These are phyloP conservation scores for Macroramphosus scolopax DNA, from an alignment of 2,797 vertebrate species.

Conservation along the genomic window DNA sequence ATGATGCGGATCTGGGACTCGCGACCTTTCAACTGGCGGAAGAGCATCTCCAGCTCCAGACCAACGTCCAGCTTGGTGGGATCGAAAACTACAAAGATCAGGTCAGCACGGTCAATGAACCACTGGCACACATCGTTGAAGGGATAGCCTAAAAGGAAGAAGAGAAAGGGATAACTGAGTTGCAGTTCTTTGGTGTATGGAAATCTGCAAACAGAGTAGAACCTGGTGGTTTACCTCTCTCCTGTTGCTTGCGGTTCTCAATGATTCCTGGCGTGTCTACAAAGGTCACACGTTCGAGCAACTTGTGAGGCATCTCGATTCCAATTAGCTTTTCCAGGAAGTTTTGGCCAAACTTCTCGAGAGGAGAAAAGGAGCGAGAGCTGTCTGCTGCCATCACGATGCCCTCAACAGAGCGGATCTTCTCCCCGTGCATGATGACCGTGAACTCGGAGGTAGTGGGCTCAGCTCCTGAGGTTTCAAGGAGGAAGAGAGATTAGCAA, in stretches of 20 bases:
- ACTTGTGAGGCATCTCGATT: slow-evolving; percentile 96
- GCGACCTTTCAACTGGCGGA: slow-evolving; percentile 93
- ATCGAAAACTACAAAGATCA: slow-evolving; percentile 98
- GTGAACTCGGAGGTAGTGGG: slow-evolving; percentile 99
- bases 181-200: too few relatives aligned
- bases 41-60: slow-evolving; percentile 95
- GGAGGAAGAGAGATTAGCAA: slow-evolving; percentile 14
- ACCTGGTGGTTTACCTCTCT: slow-evolving; percentile 85
- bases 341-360: slow-evolving; percentile 98
- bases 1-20: slow-evolving; percentile 99
- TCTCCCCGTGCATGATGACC: slow-evolving; percentile 95
- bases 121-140: slow-evolving; percentile 99
- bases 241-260: slow-evolving; percentile 98
- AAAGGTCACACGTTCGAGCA: slow-evolving; percentile 93
- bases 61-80: slow-evolving; percentile 97
- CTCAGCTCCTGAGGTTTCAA: slow-evolving; percentile 84
- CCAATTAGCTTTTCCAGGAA: slow-evolving; percentile 97
- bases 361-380: slow-evolving; percentile 91
- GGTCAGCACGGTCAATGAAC: slow-evolving; percentile 98
- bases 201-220: neutral
- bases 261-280: slow-evolving; percentile 98
- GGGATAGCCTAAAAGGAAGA: slow-evolving; percentile 85
- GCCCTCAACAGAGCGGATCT: slow-evolving; percentile 95
- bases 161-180: neutral
- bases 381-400: slow-evolving; percentile 99